Evolutionary conservation across 2,797 vertebrate genomes (phyloP).

Genomic region (Hylomyscus alleni): DNA sequence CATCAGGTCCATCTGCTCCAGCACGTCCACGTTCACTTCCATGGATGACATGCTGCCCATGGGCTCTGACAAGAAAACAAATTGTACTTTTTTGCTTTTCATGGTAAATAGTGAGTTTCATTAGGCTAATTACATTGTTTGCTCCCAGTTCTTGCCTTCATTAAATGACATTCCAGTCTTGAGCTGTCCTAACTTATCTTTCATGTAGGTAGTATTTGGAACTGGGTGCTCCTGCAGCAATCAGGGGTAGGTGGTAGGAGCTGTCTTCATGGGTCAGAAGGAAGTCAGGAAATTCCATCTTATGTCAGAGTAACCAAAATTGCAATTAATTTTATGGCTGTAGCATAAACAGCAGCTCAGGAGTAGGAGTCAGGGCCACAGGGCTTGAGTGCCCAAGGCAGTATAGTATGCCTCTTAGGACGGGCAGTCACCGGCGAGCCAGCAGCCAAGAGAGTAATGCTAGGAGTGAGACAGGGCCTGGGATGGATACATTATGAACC

Average conservation of each 20-base stretch:
- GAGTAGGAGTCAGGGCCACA: rapidly evolving
- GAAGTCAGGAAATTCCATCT: too few relatives aligned
- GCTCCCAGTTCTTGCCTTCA: neutral
- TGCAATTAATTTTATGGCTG: neutral
- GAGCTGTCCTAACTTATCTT: neutral
- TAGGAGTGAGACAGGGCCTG: neutral
- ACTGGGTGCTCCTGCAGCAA: rapidly evolving
- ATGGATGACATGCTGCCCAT: conserved; percentile 96
- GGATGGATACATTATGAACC: neutral
- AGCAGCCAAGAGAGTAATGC: neutral
- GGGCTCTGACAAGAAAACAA: conserved; percentile 88
- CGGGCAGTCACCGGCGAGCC: neutral
- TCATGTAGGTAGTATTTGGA: neutral
- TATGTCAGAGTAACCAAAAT: neutral
- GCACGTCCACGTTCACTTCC: conserved; percentile 93
- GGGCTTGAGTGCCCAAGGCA: neutral
- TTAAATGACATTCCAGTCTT: neutral
- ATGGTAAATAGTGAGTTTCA: neutral
- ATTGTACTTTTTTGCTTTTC: too few relatives aligned
- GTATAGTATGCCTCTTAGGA: too few relatives aligned
- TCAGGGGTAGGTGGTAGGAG: neutral
- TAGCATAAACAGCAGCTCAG: neutral
- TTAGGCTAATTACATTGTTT: neutral
- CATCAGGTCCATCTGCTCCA: conserved; percentile 97
- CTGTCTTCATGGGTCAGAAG: neutral